A percentile compares a stretch with the other conserved stretches of the same genome.
phyloP scores from a whole-genome alignment of 2,888 invertebrate genomes.

The Eupsilia transversa region DNA sequence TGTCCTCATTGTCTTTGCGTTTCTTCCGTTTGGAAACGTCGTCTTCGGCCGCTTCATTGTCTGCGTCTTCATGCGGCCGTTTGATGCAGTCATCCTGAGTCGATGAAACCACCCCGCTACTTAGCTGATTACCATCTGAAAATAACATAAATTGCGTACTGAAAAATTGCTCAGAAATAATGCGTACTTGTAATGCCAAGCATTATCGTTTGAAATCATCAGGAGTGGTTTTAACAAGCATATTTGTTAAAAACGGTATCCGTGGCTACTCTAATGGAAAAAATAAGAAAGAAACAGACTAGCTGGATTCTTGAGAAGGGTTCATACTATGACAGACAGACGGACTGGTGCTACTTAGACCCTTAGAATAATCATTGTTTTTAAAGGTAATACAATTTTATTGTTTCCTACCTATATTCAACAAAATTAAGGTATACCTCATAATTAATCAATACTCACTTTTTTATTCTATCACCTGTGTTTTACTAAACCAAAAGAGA shows the following conservation, averaged over 20 bases:
- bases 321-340: conserved; percentile 2
- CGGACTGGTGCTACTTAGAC: neutral
- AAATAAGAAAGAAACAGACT: neutral
- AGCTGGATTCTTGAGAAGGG: neutral
- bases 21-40: conserved; percentile 94
- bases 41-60: conserved; percentile 91
- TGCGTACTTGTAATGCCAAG: neutral
- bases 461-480: conserved; percentile 1
- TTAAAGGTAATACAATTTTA: neutral
- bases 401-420: neutral
- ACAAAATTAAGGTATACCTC: neutral
- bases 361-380: neutral
- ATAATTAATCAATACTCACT: conserved; percentile 2
- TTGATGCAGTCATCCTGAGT: conserved; percentile 84
- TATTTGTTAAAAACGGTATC: neutral
- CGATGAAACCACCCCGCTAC: conserved; percentile 84
- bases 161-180: conserved; percentile 1
- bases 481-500: conserved; percentile 2
- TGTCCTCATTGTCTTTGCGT: conserved; percentile 92
- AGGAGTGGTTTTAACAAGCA: neutral
- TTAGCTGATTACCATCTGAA: conserved; percentile 79
- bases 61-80: conserved; percentile 87
- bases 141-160: conserved; percentile 31
- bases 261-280: neutral
- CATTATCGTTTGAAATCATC: neutral